Evolutionary conservation across 2,797 vertebrate species (phyloP), one percentile per base, ranked within the genome.

Genomic region (Chanos chanos): DNA sequence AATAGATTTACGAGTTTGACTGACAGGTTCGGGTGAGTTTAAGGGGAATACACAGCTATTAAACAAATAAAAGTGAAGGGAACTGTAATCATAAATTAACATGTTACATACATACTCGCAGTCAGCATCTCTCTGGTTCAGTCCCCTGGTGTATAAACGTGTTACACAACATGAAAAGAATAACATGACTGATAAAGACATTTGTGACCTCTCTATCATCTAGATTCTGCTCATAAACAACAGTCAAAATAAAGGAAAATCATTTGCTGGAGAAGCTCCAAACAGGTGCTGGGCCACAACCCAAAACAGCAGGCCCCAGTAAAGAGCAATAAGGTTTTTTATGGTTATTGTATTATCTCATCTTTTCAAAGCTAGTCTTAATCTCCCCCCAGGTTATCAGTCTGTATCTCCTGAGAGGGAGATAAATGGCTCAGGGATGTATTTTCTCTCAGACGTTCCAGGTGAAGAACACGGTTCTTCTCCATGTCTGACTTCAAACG

Each of bases 281-380:
- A 82, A 77, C 81, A 85, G 80, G 82, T 85, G 81, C 66, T 78
- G 51, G 64, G 53, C 3, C 52, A 4, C 31, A 39, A 0, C 8
- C 62, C 68, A 64, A 44, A n/a, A 66, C 68, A 66, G 52, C 58
- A 63, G 73, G 25, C 41, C 52, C 31, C 33, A 49, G 67, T 63
- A 2, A 71, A 25, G 47, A 30, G 62, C 21, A 61, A 52, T 51
- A 50, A 22, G 44, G 28, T 36, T 51, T 50, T 0, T 73, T 59
- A 76, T 63, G 65, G 55, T 74, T 77, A 76, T 76, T 74, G 59
- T 79, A 74, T 81, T 73, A 80, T 81, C 71, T 80, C 73, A 73
- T 77, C 64, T 66, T 75, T 73, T 41, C 45, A 62, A 68, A 75
- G 66, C 41, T 1, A 4, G 44, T 75, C 45, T 53, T 77, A 77